Conservation (phyloP, 2,797 vertebrate genomes). For the Sebastes variabilis region DNA sequence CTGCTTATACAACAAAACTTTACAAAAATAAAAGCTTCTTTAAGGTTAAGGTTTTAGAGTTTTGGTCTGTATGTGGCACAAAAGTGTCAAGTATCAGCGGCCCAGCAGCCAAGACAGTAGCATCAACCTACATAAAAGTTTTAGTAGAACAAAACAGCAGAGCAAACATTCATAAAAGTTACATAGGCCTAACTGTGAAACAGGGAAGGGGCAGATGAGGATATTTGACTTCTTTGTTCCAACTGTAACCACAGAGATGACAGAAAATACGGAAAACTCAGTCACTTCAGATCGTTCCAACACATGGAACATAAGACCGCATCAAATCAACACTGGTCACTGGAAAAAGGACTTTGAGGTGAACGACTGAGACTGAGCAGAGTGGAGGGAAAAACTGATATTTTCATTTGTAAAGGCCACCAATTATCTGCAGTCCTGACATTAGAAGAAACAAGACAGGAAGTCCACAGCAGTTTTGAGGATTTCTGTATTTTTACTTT, state of each 20-base stretch:
- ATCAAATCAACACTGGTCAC: not conserved
- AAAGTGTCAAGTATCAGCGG: not conserved
- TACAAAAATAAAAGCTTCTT: not conserved
- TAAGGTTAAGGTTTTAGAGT: too few species aligned
- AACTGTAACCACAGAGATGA: not conserved
- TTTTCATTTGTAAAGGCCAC: not conserved
- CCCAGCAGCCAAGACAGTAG: not conserved
- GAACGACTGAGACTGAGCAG: not conserved
- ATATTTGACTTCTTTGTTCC: not conserved
- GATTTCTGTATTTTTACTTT: not conserved
- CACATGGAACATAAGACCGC: not conserved
- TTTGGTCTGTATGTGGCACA: not conserved
- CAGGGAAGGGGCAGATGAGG: not conserved
- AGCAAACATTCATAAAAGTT: not conserved
- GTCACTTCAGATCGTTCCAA: not conserved
- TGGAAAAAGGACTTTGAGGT: not conserved
- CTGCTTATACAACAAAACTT: fast-evolving
- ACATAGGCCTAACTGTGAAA: not conserved
- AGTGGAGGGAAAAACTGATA: not conserved
- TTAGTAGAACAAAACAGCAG: not conserved
- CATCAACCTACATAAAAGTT: not conserved
- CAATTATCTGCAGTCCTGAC: not conserved
- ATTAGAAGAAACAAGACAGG: not conserved
- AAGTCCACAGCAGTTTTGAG: not conserved
- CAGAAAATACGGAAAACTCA: not conserved